Conservation (phyloP, 2,797 vertebrate species). For the Podarcis siculus region DNA sequence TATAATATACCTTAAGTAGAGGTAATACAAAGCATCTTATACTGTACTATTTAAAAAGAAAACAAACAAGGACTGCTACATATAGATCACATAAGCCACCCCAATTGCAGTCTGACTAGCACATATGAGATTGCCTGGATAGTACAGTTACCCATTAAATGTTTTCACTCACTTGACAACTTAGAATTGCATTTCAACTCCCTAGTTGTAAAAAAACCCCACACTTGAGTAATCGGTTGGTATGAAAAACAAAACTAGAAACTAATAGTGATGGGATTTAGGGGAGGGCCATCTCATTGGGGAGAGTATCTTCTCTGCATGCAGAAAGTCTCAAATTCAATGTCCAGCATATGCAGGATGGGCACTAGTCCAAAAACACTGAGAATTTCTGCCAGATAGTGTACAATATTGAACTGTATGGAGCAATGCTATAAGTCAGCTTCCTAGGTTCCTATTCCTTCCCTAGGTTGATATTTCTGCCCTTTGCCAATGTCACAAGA, state of each 20-base stretch:
- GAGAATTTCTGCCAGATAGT: too few species aligned
- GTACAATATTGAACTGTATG: too few species aligned
- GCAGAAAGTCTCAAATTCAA: too few species aligned
- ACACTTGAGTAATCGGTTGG: neutral
- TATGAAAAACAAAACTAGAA: neutral
- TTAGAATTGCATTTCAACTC: neutral
- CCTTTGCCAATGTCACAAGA: neutral
- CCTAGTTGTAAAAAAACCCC: neutral
- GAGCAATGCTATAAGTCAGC: too few species aligned
- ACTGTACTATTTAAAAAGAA: neutral
- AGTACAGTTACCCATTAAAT: neutral
- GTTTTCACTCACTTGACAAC: neutral
- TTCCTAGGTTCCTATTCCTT: too few species aligned
- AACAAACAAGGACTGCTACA: neutral
- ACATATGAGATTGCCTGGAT: neutral
- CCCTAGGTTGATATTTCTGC: neutral
- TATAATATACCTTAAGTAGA: neutral
- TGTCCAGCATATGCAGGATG: too few species aligned
- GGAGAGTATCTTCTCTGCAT: too few species aligned
- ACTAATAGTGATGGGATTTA: neutral
- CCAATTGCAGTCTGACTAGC: neutral
- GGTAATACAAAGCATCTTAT: neutral
- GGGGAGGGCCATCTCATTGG: too few species aligned
- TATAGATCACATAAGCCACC: neutral
- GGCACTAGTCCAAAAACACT: too few species aligned